Evolutionary conservation across 2,888 invertebrate genomes (phyloP), one percentile per base, ranked within the genome.

Genomic region (Pycnomerus fuliginosus): DNA sequence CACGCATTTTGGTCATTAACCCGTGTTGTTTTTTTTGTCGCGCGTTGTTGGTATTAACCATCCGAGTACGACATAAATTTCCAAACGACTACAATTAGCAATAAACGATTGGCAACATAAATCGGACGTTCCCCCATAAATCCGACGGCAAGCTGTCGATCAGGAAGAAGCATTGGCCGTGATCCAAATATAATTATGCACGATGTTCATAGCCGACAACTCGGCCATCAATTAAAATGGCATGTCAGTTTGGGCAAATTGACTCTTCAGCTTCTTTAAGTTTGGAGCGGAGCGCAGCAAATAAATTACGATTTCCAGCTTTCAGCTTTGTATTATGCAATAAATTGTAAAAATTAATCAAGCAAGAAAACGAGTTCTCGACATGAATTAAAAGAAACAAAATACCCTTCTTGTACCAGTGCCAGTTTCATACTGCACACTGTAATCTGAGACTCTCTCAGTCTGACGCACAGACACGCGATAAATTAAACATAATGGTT

Each of bases 261-360:
- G 25, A n/a, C n/a, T n/a, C n/a, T n/a, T n/a, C n/a, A n/a, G n/a
- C n/a, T n/a, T n/a, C n/a, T n/a, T n/a, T n/a, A n/a, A n/a, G n/a
- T n/a, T n/a, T n/a, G n/a, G n/a, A n/a, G n/a, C n/a, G n/a, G n/a
- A n/a, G n/a, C 28, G 12, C 8, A 20, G 20, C 5, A 20, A 20
- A 20, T 20, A 20, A 20, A 20, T 20, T 5, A 20, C 20, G 20
- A 20, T 20, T 20, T 20, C 8, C 8, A 4, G 20, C n/a, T n/a
- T n/a, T n/a, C n/a, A n/a, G n/a, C n/a, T 20, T 20, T 20, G 20
- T 20, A 57, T 62, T 62, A 60, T 59, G 62, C 60, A 62, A 64
- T 64, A 64, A 64, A 64, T 64, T 61, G 58, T 55, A 60, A 62
- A 64, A 63, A 64, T 64, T 63, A 64, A 64, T 64, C 64, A 64